phyloP scores from a whole-genome alignment of 2,888 invertebrate genomes.

The Hydrotaea diabolus region DNA sequence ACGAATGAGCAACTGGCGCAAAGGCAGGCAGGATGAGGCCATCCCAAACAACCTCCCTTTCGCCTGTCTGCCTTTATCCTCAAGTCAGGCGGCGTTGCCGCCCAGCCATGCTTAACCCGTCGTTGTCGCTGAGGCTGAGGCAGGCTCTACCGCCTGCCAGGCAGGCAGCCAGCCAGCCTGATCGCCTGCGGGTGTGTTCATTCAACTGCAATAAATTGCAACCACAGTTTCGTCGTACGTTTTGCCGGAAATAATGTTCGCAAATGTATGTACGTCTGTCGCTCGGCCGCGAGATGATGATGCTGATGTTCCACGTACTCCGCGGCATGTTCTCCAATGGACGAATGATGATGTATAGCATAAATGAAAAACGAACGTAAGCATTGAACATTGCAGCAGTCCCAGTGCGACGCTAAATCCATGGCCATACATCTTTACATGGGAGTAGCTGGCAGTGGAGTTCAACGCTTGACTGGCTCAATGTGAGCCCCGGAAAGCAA shows the following conservation, averaged over 20 bases:
- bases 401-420: conserved; percentile 29
- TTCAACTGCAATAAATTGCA: conserved; percentile 78
- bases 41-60: background rate
- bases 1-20: conserved; percentile 15
- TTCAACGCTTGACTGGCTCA: conserved; percentile 31
- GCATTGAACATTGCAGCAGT: background rate
- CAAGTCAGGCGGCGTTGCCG: background rate
- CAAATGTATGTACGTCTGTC: conserved; percentile 43
- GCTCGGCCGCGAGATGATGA: background rate
- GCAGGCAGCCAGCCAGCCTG: conserved; percentile 9
- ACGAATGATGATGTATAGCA: conserved; percentile 26
- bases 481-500: conserved; percentile 36
- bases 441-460: conserved; percentile 31
- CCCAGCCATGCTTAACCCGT: background rate
- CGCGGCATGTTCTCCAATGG: background rate
- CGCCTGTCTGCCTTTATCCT: background rate
- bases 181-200: conserved; percentile 75
- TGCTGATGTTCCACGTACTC: conserved; percentile 9
- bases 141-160: background rate
- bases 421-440: conserved; percentile 20
- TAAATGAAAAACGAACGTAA: conserved; percentile 1
- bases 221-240: conserved; percentile 62
- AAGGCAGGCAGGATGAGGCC: conserved; percentile 16
- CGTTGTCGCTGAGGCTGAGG: background rate
- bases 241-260: conserved; percentile 64